Evolutionary conservation across 2,113 vertebrate genomes (phyloP).

Genomic region (Peucedramus taeniatus): DNA sequence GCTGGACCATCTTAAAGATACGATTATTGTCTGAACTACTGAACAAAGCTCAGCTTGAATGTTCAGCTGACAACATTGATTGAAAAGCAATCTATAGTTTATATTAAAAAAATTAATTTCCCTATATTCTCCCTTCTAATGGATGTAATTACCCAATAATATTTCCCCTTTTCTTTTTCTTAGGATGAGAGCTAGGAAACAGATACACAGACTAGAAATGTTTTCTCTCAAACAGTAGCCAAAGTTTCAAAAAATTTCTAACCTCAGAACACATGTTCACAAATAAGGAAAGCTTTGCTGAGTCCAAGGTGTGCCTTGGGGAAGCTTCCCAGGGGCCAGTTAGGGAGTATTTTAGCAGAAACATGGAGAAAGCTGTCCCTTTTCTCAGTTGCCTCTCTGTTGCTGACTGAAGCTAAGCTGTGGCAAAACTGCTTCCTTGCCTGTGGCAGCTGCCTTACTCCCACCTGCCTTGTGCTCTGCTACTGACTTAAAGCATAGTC

Average conservation of each 20-base stretch:
- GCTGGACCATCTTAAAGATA: neutral
- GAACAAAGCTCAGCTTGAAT: neutral
- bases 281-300: neutral
- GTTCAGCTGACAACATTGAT: neutral
- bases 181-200: neutral
- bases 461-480: neutral
- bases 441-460: neutral
- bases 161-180: neutral
- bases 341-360: neutral
- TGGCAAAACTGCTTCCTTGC: neutral
- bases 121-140: neutral
- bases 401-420: neutral
- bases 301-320: neutral
- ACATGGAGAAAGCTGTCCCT: neutral
- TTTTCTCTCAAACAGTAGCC: neutral
- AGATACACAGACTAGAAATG: neutral
- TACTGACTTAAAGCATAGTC: neutral
- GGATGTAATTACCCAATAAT: neutral
- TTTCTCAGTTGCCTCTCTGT: neutral
- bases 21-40: neutral
- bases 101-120: neutral
- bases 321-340: neutral
- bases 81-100: neutral
- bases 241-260: neutral
- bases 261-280: neutral